Percentiles rank a stretch among this genome's conserved stretches.
Evolutionary conservation across 2,797 vertebrate genomes (phyloP).

Genomic region (Anas georgica): DNA sequence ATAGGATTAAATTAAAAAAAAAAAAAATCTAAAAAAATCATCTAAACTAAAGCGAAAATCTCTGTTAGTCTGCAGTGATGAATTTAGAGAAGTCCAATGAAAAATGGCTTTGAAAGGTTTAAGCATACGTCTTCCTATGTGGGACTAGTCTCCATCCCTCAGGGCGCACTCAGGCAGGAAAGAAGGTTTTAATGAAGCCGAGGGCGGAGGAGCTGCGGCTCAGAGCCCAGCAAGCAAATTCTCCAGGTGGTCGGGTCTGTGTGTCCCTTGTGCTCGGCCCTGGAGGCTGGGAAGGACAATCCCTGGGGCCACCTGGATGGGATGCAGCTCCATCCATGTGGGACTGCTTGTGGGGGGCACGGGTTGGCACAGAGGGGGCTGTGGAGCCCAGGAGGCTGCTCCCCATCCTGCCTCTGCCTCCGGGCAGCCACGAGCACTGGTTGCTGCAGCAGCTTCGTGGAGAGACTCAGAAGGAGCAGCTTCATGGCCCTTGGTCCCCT

Average conservation of each 20-base stretch:
- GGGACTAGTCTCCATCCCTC: constrained; percentile 45
- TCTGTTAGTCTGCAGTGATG: constrained; percentile 68
- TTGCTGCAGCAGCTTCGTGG: neutral
- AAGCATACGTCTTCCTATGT: constrained; percentile 48
- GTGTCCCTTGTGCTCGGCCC: neutral
- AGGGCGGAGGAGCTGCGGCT: constrained; percentile 6
- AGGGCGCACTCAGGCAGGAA: constrained; percentile 39
- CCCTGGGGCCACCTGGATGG: neutral
- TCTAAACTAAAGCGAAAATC: constrained; percentile 69
- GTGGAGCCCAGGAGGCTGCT: neutral
- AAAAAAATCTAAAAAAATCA: constrained; percentile 12
- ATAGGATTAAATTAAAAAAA: constrained; percentile 73
- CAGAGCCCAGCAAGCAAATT: constrained; percentile 2
- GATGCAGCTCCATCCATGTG: neutral
- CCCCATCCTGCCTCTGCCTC: accelerated
- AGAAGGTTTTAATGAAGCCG: constrained; percentile 68
- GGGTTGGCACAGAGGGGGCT: neutral
- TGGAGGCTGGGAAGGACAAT: neutral
- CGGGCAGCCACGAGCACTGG: neutral
- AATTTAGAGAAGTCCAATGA: constrained; percentile 76
- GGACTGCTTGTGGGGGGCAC: accelerated
- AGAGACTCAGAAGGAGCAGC: neutral
- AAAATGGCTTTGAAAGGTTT: constrained; percentile 77
- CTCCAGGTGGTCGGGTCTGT: neutral
- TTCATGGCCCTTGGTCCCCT: accelerated